phyloP scores from a whole-genome alignment of 2,113 vertebrate genomes.

The Strix uralensis region DNA sequence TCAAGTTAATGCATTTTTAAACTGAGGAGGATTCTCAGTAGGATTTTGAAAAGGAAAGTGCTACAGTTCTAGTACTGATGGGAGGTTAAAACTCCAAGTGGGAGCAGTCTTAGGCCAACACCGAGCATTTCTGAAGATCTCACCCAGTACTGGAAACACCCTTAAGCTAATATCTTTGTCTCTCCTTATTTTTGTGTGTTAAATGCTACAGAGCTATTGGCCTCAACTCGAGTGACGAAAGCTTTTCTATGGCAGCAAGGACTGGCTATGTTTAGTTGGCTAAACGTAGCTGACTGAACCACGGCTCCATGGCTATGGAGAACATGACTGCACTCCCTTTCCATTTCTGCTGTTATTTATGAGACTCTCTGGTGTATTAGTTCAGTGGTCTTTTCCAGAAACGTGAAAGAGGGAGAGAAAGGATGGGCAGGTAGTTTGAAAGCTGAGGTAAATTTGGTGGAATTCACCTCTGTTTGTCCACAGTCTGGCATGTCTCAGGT shows the following conservation, averaged over 20 bases:
- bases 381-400: background rate
- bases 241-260: background rate
- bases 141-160: background rate
- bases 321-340: background rate
- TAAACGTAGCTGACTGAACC: background rate
- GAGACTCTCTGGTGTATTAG: background rate
- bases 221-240: background rate
- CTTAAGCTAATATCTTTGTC: background rate
- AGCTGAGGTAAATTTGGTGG: background rate
- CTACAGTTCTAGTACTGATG: background rate
- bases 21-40: background rate
- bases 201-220: background rate
- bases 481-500: background rate
- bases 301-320: background rate
- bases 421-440: background rate
- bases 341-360: background rate
- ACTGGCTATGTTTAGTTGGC: background rate
- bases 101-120: background rate
- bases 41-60: background rate
- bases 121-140: background rate
- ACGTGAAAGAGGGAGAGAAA: background rate
- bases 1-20: background rate
- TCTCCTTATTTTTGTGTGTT: background rate
- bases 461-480: background rate
- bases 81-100: background rate